Base-by-base conservation (phyloP, 2,113 vertebrate genomes). In the Oxyura jamaicensis region DNA sequence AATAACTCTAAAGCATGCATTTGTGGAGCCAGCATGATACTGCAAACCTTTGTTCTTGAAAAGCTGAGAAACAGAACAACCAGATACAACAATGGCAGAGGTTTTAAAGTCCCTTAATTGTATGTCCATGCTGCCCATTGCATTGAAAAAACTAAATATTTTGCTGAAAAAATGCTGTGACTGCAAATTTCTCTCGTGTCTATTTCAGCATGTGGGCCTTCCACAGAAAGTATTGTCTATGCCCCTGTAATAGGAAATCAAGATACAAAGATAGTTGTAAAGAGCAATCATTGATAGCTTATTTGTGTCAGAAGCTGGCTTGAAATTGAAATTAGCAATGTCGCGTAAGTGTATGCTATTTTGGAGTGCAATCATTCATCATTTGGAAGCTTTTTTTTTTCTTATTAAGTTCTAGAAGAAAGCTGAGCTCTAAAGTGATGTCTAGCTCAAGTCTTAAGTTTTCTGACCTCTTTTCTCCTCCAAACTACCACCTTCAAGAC, bases 271-370 rank as follows among this genome's bases (percentile, higher is more conserved):
- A n/a, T 26, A 20, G 41, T 6, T 71, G 39, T 60, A 60, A 86
- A 44, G 3, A 25, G 17, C 26, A 19, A 60, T 69, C 44, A 65
- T 46, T 42, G 62, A 48, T 50, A 23, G 19, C 3, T 63, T 83
- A 25, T 6, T 48, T 10, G 23, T 55, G 28, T 77, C 63, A 63
- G 76, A 73, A 59, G 20, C 35, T 65, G 82, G 33, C 8, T 8
- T 14, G 63, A 72, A 89, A 71, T 13, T 42, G 50, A 72, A 89
- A 71, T 11, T 42, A 50, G 41, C 28, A 82, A 33, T 5, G 19
- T 0, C 2, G 36, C 0, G 1, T 42, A 79, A 62, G 35, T 17
- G 20, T 48, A 13, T 41, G 33, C 7, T 31, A 17, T 62, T 79
- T 68, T 75, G 62, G 35, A 71, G 25, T 41, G 26, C 2, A 28